phyloP scores from a whole-genome alignment of 2,113 vertebrate genomes.

The Rhinichthys klamathensis region DNA sequence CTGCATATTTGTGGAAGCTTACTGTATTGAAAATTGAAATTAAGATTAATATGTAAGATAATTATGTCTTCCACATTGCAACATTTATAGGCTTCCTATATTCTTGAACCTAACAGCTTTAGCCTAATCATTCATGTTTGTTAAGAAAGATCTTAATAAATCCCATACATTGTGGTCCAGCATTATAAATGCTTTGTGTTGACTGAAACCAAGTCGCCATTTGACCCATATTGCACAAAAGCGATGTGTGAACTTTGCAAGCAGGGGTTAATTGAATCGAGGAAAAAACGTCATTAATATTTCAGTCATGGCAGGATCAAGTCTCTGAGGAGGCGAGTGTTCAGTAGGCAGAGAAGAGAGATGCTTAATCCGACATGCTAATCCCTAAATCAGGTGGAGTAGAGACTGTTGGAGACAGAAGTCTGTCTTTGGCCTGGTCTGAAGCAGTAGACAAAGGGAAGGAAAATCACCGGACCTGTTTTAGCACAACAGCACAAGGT shows the following conservation, averaged over 20 bases:
- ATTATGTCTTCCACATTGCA: not conserved
- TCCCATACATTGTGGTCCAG: not conserved
- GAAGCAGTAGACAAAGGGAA: not conserved
- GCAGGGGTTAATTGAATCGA: conserved; percentile 77
- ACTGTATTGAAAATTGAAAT: not conserved
- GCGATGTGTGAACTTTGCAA: conserved; percentile 72
- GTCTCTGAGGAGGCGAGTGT: conserved; percentile 63
- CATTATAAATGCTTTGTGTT: not conserved
- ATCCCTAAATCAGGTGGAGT: conserved; percentile 23
- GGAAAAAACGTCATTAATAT: conserved; percentile 72
- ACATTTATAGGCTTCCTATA: not conserved
- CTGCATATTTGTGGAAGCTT: not conserved
- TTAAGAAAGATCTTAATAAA: conserved; percentile 6
- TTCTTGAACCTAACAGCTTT: not conserved
- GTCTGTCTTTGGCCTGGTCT: conserved; percentile 6
- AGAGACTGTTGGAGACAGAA: conserved; percentile 23
- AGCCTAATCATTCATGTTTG: not conserved
- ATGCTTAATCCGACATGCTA: conserved; percentile 13
- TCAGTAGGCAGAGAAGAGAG: conserved; percentile 17
- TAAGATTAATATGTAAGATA: not conserved
- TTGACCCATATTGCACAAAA: conserved; percentile 76
- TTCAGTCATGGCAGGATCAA: conserved; percentile 63
- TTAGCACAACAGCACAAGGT: not conserved
- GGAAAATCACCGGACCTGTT: not conserved
- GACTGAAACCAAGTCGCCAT: conserved; percentile 30